These are phyloP conservation scores for Phainopepla nitens DNA, from an alignment of 2,113 vertebrate genomes.

Conservation along the genomic window DNA sequence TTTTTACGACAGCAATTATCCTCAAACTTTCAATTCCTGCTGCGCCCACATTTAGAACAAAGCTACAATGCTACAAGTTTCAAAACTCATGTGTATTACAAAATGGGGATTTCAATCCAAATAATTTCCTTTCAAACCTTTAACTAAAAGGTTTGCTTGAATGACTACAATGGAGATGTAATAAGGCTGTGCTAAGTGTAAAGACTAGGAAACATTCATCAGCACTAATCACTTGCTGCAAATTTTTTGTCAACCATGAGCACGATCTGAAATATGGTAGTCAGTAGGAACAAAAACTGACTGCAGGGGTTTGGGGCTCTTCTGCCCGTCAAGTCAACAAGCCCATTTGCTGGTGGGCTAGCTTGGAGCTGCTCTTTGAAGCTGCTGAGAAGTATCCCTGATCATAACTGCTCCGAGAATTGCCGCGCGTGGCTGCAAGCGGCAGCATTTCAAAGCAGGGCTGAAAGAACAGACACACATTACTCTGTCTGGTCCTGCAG, in stretches of 20 bases:
- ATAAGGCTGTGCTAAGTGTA: neutral
- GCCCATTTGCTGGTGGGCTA: neutral
- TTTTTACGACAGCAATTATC: neutral
- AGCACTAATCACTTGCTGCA: neutral
- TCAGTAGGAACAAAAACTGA: neutral
- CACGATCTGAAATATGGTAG: neutral
- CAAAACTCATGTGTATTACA: neutral
- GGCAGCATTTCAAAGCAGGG: neutral
- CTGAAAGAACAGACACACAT: fast-evolving
- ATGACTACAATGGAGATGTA: neutral
- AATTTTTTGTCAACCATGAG: neutral
- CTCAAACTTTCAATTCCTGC: neutral
- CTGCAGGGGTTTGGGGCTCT: neutral
- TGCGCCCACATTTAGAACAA: neutral
- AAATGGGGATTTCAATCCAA: neutral
- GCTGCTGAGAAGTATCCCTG: neutral
- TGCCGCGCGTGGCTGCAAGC: fast-evolving
- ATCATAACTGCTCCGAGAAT: neutral
- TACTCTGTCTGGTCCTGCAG: fast-evolving
- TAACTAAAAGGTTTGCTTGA: neutral
- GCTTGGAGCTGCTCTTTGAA: neutral
- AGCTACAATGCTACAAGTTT: neutral
- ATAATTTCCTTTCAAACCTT: neutral
- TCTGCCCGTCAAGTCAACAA: neutral
- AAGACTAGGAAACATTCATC: neutral